Conservation (phyloP, 2,113 vertebrate species). For the Bucco capensis region DNA sequence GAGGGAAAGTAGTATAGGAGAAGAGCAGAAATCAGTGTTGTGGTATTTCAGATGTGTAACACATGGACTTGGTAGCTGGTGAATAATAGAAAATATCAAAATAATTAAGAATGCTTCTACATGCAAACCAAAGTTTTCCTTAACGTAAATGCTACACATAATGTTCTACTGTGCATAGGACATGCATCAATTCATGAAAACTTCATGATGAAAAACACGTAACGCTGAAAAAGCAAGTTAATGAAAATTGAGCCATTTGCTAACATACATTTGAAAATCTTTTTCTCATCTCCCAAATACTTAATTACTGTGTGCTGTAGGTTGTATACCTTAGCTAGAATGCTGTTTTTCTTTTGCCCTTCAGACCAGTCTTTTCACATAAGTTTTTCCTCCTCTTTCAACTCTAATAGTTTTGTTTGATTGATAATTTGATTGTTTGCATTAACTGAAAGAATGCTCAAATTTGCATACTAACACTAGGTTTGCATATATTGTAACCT, state of each 20-base stretch:
- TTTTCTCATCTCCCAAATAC: background rate
- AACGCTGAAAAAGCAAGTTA: background rate
- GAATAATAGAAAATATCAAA: background rate
- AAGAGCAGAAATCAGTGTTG: background rate
- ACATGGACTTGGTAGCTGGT: background rate
- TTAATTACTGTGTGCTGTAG: background rate
- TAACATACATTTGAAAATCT: background rate
- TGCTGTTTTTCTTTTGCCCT: background rate
- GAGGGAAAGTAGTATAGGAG: background rate
- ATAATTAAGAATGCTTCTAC: background rate
- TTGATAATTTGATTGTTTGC: conserved; percentile 3
- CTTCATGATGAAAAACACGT: background rate
- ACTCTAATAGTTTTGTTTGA: background rate
- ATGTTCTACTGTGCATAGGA: background rate
- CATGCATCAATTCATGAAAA: background rate
- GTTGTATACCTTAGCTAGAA: background rate
- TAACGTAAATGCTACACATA: background rate
- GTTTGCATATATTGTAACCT: background rate
- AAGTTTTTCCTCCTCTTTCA: background rate
- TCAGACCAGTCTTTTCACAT: background rate
- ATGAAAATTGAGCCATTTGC: background rate
- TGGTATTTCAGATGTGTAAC: background rate
- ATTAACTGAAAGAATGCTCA: background rate
- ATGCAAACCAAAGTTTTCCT: background rate
- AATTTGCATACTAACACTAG: background rate